Evolutionary conservation across 1,140 invertebrate genomes (phyloP), one percentile per base, ranked within the genome.

Genomic region (Protaetia brevitarsis): DNA sequence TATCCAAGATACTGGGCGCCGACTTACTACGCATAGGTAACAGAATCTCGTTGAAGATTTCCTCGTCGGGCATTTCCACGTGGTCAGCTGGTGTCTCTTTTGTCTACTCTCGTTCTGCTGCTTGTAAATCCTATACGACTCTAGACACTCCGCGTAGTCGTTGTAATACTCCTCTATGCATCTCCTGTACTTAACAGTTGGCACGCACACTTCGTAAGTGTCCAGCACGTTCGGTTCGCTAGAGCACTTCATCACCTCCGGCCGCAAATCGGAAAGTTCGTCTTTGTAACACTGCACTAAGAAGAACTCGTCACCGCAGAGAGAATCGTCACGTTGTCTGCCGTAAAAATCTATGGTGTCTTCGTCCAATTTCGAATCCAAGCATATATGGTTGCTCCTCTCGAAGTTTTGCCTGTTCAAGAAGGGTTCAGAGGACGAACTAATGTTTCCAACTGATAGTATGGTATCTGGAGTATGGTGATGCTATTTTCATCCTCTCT

Each of bases 111-210:
- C 37, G 16, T 65, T 41, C 65, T 36, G 67, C 36, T 66, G 60
- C 51, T 34, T 61, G 28, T 68, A 70, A 7, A 67, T 63, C 13
- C 68, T 45, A 60, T 72, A 77, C n/a, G 70, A 70, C 63, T 77
- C 76, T 26, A 79, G 60, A 61, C 76, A 78, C 16, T 79, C 75
- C 56, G 73, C 73, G 51, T 77, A 77, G 66, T 79, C 77, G 66
- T 79, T 79, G 58, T 79, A 79, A 68, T 79, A 79, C 69, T 79
- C 77, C 41, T 73, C 66, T 8, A 73, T 59, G 16, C 67, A 73
- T 56, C 64, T 71, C 31, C 65, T 62, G 13, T 65, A 68, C 26
- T 26, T 57, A 13, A 51, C 37, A 2, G 34, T 66, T 8, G 63
- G 29, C 0, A 59, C 31, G 5, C 66, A 59, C 28, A 68, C 65